A percentile compares a stretch with the other conserved stretches of the same genome.
Conservation (phyloP, 2,888 invertebrate genomes). For the Oligia latruncula region DNA sequence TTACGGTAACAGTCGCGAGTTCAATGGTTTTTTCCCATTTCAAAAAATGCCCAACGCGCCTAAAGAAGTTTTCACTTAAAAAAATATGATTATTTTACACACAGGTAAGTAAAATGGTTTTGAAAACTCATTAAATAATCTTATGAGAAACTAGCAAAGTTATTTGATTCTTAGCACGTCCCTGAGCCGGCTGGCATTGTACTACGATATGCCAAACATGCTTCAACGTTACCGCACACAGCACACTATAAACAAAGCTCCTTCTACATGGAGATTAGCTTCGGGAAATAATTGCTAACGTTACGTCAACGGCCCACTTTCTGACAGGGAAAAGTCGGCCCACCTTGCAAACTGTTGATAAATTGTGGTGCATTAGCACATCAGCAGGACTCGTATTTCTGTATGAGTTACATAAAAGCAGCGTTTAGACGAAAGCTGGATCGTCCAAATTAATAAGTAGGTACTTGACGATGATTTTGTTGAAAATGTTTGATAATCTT, state of each 20-base stretch:
- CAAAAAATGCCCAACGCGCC: too few relatives aligned
- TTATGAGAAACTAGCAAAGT: constrained; percentile 38
- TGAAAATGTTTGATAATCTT: background rate
- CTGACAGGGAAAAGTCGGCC: constrained; percentile 32
- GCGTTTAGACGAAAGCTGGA: background rate
- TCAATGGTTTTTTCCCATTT: too few relatives aligned
- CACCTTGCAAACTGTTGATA: constrained; percentile 24
- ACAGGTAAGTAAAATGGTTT: background rate
- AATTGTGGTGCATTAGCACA: constrained; percentile 48
- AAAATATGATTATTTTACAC: background rate
- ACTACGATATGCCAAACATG: constrained; percentile 65
- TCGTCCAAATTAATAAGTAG: background rate
- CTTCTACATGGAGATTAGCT: constrained; percentile 65
- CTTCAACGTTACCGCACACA: constrained; percentile 68
- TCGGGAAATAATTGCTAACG: constrained; percentile 70
- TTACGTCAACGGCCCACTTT: constrained; percentile 71
- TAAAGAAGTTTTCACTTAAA: too few relatives aligned
- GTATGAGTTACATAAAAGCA: constrained; percentile 26
- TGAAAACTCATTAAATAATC: background rate
- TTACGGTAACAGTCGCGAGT: too few relatives aligned
- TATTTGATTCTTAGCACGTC: constrained; percentile 69
- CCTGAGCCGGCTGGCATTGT: constrained; percentile 65
- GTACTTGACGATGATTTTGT: background rate
- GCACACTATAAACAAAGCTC: constrained; percentile 64
- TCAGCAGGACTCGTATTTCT: constrained; percentile 35